Percentiles rank a stretch among this genome's conserved stretches.
Evolutionary conservation across 2,113 vertebrate genomes (phyloP).

Genomic region (Leucopsar rothschildi): DNA sequence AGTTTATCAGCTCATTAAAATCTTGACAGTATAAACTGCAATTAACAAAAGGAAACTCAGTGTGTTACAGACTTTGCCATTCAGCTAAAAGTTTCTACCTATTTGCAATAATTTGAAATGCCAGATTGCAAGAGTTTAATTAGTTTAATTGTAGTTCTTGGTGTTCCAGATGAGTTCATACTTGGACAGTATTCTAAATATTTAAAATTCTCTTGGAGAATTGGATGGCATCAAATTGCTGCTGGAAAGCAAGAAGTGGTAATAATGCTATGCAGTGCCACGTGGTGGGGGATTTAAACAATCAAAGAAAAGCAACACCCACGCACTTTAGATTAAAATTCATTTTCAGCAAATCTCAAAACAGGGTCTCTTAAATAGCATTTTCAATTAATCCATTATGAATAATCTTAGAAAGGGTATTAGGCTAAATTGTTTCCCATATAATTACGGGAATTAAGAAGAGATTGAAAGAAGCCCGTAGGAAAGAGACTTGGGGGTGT

Average conservation of each 20-base stretch:
- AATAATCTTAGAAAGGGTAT: background rate
- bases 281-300: background rate
- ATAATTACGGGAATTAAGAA: background rate
- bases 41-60: background rate
- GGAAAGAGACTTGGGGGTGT: background rate
- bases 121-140: background rate
- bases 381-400: background rate
- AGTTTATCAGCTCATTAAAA: slow-evolving; percentile 3
- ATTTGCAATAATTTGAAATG: background rate
- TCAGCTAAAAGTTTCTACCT: background rate
- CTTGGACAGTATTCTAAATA: background rate
- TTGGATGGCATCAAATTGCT: background rate
- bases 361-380: background rate
- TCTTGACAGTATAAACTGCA: background rate
- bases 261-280: background rate
- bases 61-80: background rate
- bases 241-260: background rate
- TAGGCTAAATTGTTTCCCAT: background rate
- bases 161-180: background rate
- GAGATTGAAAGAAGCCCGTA: background rate
- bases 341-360: background rate
- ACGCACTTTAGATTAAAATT: background rate
- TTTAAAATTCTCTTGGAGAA: background rate
- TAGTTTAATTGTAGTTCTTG: background rate
- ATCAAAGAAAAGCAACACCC: background rate